Percentiles rank a stretch among this genome's conserved stretches.
Evolutionary conservation across 2,888 invertebrate species (phyloP).

Genomic region (Thecocarcelia acutangulata): DNA sequence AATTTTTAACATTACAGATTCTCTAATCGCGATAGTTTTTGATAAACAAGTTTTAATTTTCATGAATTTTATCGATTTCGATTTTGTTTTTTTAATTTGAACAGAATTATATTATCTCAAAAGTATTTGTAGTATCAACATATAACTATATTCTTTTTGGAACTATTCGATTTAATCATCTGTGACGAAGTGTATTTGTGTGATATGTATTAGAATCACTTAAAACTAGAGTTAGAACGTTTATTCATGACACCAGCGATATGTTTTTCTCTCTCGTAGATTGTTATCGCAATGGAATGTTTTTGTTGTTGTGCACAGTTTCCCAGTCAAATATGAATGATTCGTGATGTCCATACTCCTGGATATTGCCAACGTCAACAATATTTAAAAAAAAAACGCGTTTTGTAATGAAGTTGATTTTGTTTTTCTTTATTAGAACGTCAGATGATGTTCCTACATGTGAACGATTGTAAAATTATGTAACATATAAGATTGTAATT

Average conservation of each 20-base stretch:
- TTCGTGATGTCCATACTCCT: conserved; percentile 62
- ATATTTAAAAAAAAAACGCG: conserved; percentile 55
- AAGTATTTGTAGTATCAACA: no score
- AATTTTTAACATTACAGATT: no score
- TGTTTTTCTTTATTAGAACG: not conserved
- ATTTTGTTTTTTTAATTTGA: no score
- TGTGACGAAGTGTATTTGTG: no score
- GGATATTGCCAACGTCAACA: conserved; percentile 67
- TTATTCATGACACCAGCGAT: no score
- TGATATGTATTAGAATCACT: not conserved
- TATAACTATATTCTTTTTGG: no score
- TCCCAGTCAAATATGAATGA: conserved; percentile 54
- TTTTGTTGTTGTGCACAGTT: conserved; percentile 49
- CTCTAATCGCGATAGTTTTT: no score
- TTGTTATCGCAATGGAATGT: conserved; percentile 32
- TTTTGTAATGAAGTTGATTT: conserved; percentile 55
- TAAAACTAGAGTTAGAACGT: no score
- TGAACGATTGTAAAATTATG: conserved; percentile 38
- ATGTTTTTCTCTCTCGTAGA: conserved; percentile 19
- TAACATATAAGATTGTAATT: conserved; percentile 23
- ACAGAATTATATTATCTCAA: no score
- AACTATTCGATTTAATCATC: no score
- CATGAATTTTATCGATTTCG: no score
- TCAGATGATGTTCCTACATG: conserved; percentile 6
- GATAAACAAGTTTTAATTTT: no score